Conservation (phyloP, 1,140 invertebrate genomes). For the Thaumatotibia leucotreta region DNA sequence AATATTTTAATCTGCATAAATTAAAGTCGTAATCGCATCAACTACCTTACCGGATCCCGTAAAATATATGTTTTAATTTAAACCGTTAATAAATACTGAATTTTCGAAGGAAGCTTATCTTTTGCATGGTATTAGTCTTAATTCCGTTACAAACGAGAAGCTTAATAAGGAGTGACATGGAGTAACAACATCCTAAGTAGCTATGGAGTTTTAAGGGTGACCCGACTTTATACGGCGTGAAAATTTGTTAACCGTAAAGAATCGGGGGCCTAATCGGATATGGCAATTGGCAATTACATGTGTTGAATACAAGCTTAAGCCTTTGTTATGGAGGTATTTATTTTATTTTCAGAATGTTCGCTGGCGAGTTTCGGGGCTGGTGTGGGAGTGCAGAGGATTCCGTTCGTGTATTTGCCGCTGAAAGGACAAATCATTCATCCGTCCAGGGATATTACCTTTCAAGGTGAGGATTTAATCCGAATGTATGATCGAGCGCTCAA, state of each 20-base stretch:
- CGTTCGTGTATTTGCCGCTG: constrained; percentile 89
- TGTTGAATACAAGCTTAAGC: background rate
- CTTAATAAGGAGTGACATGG: constrained; percentile 5
- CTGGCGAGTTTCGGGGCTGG: constrained; percentile 87
- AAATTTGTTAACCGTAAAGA: background rate
- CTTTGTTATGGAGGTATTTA: constrained; percentile 14
- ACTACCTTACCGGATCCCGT: background rate
- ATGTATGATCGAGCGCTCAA: background rate
- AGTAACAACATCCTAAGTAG: background rate
- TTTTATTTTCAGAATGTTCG: constrained; percentile 85
- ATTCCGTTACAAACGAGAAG: constrained; percentile 38
- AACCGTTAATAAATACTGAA: constrained; percentile 25
- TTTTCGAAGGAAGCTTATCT: constrained; percentile 25
- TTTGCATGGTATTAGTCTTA: constrained; percentile 30
- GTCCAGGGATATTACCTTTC: constrained; percentile 88
- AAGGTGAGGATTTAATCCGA: constrained; percentile 78
- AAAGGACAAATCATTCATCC: constrained; percentile 92
- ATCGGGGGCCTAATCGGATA: background rate
- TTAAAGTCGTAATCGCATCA: constrained; percentile 7
- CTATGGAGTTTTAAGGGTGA: background rate
- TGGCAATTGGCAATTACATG: background rate
- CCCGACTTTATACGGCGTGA: background rate
- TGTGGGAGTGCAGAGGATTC: constrained; percentile 85
- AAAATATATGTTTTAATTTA: constrained; percentile 14
- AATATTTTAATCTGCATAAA: constrained; percentile 14